These are phyloP conservation scores for Mustela nigripes DNA, from an alignment of 2,113 vertebrate species.

Conservation along the genomic window DNA sequence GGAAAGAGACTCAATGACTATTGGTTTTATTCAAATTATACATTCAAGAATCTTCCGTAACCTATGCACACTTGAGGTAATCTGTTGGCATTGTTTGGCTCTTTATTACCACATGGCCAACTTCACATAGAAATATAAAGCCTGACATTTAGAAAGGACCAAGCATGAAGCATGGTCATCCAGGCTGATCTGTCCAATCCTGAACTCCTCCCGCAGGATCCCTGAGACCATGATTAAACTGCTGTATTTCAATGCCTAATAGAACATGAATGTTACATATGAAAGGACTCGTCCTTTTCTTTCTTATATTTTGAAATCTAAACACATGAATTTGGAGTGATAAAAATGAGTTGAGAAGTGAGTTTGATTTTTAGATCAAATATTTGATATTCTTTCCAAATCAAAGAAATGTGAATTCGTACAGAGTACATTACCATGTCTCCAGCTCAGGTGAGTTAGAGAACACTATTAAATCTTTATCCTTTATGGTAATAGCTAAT, in stretches of 20 bases:
- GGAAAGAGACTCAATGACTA: neutral
- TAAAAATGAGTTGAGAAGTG: neutral
- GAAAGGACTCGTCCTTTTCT: neutral
- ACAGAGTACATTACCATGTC: neutral
- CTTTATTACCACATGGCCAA: neutral
- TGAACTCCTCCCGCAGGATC: neutral
- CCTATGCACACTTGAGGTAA: neutral
- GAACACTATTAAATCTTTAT: neutral
- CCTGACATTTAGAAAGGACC: neutral
- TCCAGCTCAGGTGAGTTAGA: neutral
- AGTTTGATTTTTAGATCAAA: conserved; percentile 53
- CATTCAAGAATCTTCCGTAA: neutral
- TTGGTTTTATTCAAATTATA: neutral
- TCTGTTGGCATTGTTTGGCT: neutral
- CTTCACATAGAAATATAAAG: neutral
- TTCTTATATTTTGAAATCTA: conserved; percentile 21
- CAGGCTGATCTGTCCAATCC: neutral
- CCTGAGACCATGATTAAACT: neutral
- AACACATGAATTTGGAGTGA: neutral
- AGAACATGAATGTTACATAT: neutral
- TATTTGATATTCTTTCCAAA: neutral
- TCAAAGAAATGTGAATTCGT: neutral
- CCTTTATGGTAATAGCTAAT: neutral
- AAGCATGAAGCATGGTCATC: neutral
- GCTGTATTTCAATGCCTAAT: conserved; percentile 26